Evolutionary conservation across 2,888 invertebrate species (phyloP).

Genomic region (Tricholauxania praeusta): DNA sequence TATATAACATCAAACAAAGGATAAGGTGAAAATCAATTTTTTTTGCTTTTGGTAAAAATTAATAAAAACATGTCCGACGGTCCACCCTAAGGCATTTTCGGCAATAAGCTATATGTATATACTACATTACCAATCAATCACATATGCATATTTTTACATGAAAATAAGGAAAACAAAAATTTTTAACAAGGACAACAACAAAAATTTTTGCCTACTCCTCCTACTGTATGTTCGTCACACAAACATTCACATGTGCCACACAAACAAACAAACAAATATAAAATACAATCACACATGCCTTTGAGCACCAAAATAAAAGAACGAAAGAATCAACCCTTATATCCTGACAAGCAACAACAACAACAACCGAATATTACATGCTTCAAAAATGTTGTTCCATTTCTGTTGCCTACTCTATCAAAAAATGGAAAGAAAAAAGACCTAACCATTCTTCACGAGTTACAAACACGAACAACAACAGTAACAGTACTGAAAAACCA

Average conservation of each 20-base stretch:
- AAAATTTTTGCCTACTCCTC: conserved; percentile 18
- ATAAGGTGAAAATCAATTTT: no score
- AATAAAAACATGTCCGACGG: background rate
- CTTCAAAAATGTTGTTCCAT: conserved; percentile 63
- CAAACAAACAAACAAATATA: conserved; percentile 39
- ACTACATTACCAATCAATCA: conserved; percentile 60
- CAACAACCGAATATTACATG: conserved; percentile 55
- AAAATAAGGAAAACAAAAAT: background rate
- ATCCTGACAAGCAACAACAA: conserved; percentile 47
- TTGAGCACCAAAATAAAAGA: background rate
- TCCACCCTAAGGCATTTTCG: conserved; percentile 7
- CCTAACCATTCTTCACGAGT: background rate
- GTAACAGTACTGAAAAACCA: background rate
- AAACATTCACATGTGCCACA: conserved; percentile 43
- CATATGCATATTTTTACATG: conserved; percentile 45
- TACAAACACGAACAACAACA: background rate
- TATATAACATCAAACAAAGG: no score
- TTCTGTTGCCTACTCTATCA: conserved; percentile 45
- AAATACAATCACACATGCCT: conserved; percentile 9
- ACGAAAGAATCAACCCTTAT: conserved; percentile 53
- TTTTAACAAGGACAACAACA: conserved; percentile 28
- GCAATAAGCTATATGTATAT: background rate
- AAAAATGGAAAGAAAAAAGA: conserved; percentile 19
- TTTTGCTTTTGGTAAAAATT: no score
- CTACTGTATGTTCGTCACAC: conserved; percentile 18